Percentiles rank a stretch among this genome's conserved stretches.
These are phyloP conservation scores for Anastrepha ludens DNA, from an alignment of 1,140 invertebrate species.

Conservation along the genomic window DNA sequence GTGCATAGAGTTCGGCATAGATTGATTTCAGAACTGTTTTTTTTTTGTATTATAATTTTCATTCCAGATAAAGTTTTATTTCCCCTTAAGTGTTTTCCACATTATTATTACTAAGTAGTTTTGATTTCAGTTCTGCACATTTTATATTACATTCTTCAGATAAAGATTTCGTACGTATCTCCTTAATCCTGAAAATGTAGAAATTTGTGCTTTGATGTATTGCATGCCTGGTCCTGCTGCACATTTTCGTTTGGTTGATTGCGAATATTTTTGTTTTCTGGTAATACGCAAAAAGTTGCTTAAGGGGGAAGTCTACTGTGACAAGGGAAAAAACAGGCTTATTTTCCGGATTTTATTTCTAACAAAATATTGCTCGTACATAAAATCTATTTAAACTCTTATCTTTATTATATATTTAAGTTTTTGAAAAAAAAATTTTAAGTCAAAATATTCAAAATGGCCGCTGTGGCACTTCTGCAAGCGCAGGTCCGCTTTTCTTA, in stretches of 20 bases:
- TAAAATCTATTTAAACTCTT: too few species aligned
- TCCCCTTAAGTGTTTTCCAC: constrained; percentile 1
- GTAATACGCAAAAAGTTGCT: not conserved
- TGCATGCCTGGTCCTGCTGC: constrained; percentile 5
- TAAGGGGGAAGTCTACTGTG: too few species aligned
- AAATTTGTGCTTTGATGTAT: constrained; percentile 12
- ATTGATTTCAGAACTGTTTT: not conserved
- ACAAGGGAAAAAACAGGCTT: too few species aligned
- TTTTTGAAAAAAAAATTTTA: too few species aligned
- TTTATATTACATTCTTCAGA: not conserved
- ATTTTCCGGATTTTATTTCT: too few species aligned
- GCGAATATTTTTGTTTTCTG: not conserved
- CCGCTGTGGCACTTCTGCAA: too few species aligned
- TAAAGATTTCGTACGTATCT: not conserved
- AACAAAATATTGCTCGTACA: too few species aligned
- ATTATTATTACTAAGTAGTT: not conserved
- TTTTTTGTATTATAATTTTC: constrained; percentile 27
- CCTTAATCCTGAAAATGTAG: not conserved
- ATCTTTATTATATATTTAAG: too few species aligned
- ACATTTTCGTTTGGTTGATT: not conserved
- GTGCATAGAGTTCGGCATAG: constrained; percentile 35
- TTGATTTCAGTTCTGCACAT: not conserved
- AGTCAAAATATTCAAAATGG: too few species aligned
- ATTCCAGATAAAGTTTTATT: not conserved
- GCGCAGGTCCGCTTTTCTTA: too few species aligned